Conservation (phyloP, 2,888 invertebrate species). For the Melinaea marsaeus region DNA sequence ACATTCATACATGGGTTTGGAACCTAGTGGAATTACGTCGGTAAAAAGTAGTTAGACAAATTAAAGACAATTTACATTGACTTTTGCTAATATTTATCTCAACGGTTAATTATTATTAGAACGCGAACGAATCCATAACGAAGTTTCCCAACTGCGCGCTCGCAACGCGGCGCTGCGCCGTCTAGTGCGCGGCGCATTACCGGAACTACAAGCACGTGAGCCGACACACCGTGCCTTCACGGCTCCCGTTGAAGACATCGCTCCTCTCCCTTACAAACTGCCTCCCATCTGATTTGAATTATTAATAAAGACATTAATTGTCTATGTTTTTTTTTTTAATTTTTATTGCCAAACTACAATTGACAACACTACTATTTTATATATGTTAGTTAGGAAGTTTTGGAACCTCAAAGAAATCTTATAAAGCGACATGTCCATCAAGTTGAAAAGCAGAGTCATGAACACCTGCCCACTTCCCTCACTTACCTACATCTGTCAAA, state of each 20-base stretch:
- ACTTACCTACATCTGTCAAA: too few relatives aligned
- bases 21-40: too few relatives aligned
- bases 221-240: constrained; percentile 45
- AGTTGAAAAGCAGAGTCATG: too few relatives aligned
- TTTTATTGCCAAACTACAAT: background rate
- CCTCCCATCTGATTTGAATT: constrained; percentile 52
- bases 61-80: too few relatives aligned
- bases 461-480: too few relatives aligned
- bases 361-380: too few relatives aligned
- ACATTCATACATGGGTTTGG: too few relatives aligned
- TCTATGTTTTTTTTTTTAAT: background rate
- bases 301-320: background rate
- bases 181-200: constrained; percentile 80
- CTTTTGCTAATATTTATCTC: background rate
- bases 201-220: constrained; percentile 44
- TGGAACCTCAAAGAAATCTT: too few relatives aligned
- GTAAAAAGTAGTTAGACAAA: too few relatives aligned
- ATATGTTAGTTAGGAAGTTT: too few relatives aligned
- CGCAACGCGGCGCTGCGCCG: constrained; percentile 84
- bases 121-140: constrained; percentile 80
- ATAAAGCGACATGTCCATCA: too few relatives aligned
- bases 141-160: constrained; percentile 80
- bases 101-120: constrained; percentile 56
- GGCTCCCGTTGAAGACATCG: constrained; percentile 46
- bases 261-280: constrained; percentile 41